These are phyloP conservation scores for Pseudomyrmex flavicornis DNA, from an alignment of 1,140 invertebrate species.

Conservation along the genomic window DNA sequence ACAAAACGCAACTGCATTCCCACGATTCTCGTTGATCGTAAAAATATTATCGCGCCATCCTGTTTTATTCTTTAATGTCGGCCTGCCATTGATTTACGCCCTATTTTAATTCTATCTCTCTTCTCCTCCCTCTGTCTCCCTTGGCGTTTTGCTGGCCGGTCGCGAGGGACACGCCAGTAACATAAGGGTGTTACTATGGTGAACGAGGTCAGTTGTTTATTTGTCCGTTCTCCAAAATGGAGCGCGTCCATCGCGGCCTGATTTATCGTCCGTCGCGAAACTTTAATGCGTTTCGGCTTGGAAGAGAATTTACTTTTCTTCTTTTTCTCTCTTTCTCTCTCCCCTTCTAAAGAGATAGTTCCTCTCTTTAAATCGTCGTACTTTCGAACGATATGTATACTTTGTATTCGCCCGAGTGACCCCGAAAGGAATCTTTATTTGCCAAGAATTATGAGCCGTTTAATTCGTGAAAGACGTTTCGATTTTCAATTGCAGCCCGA, in stretches of 20 bases:
- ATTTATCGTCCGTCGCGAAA: slow-evolving; percentile 67
- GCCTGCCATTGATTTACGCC: slow-evolving; percentile 61
- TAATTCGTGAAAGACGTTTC: slow-evolving; percentile 37
- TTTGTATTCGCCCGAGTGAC: slow-evolving; percentile 22
- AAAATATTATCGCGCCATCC: slow-evolving; percentile 39
- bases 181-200: slow-evolving; percentile 67
- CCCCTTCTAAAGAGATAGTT: slow-evolving; percentile 8
- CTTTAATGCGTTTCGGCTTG: slow-evolving; percentile 61
- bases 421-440: slow-evolving; percentile 39
- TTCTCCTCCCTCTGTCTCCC: slow-evolving; percentile 30
- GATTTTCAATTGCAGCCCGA: slow-evolving; percentile 13
- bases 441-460: slow-evolving; percentile 38
- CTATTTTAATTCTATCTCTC: slow-evolving; percentile 66
- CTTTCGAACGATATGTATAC: slow-evolving; percentile 25
- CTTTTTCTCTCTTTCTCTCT: no score
- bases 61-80: slow-evolving; percentile 44
- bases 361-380: slow-evolving; percentile 40
- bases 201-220: slow-evolving; percentile 75
- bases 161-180: slow-evolving; percentile 44
- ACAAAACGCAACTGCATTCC: slow-evolving; percentile 10
- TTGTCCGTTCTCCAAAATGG: slow-evolving; percentile 66
- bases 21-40: slow-evolving; percentile 25
- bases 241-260: slow-evolving; percentile 61
- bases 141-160: slow-evolving; percentile 13
- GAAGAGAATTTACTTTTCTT: slow-evolving; percentile 16